Evolutionary conservation across 1,140 invertebrate genomes (phyloP), one percentile per base, ranked within the genome.

Genomic region (Scaptodrosophila lebanonensis): DNA sequence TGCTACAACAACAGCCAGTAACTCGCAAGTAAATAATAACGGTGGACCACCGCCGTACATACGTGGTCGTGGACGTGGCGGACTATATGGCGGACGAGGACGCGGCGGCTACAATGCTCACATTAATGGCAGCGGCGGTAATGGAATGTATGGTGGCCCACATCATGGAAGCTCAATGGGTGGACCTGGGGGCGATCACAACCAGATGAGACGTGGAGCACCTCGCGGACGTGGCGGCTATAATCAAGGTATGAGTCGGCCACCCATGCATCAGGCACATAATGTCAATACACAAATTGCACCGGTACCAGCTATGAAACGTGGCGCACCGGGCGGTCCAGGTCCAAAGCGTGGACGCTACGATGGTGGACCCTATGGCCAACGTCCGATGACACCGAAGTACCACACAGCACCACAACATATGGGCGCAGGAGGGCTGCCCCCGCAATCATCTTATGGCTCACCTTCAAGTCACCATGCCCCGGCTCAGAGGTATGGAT

Each of bases 251-350:
- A 84, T 86, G 72, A 77, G 67, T 65, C 73, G 84, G 64, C 68
- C 84, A 65, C 84, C 84, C 54, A 73, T 79, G 66, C 84, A 76
- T 63, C 66, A 76, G 71, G 59, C 66, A 67, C 83, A 86, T 82
- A 77, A 71, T 70, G 70, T 75, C 60, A 86, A 86, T 71, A 84
- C 84, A 59, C 84, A 86, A 84, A 70, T 84, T 45, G 77, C 84
- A 70, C 84, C 84, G 61, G 82, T 82, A 67, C 84, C 70, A 62
- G 76, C 84, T 63, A 62, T 86, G 43, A 86, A 86, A 76, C 82
- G 84, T 13, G 84, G 84, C 54, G 84, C 84, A 44, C 84, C 84
- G 33, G 85, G 85, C 57, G 84, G 84, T 45, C 84, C 84, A 29
- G 73, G 84, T 27, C 84, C 84, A n/a, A 86, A 86, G 32, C 73